Percentiles rank a stretch among this genome's conserved stretches.
phyloP scores from a whole-genome alignment of 2,113 vertebrate species.

The Nicator chloris region DNA sequence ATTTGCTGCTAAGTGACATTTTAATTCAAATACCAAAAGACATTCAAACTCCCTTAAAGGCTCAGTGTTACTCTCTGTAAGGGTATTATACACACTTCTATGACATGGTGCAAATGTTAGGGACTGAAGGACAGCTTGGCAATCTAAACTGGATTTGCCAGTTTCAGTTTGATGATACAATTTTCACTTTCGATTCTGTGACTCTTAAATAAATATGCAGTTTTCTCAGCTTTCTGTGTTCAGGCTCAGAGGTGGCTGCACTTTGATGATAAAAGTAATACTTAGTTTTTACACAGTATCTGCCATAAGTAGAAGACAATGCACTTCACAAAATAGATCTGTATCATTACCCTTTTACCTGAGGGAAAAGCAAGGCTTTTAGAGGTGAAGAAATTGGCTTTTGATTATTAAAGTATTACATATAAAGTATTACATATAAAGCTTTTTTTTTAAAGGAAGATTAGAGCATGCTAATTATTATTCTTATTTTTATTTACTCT shows the following conservation, averaged over 20 bases:
- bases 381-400: not conserved
- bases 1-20: not conserved
- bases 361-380: not conserved
- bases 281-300: not conserved
- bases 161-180: not conserved
- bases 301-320: not conserved
- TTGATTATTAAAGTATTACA: not conserved
- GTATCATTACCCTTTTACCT: not conserved
- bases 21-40: not conserved
- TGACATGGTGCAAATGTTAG: not conserved
- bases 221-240: not conserved
- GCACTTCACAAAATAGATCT: not conserved
- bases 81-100: not conserved
- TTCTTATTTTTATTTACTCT: not conserved
- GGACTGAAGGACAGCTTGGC: not conserved
- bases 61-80: not conserved
- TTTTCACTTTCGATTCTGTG: not conserved
- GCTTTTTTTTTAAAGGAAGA: not conserved
- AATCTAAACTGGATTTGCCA: not conserved
- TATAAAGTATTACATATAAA: not conserved
- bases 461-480: not conserved
- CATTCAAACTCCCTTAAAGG: not conserved
- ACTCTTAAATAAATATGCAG: not conserved
- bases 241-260: not conserved
- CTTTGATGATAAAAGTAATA: not conserved